phyloP scores from a whole-genome alignment of 1,140 invertebrate genomes.

The Subanguina moxae region DNA sequence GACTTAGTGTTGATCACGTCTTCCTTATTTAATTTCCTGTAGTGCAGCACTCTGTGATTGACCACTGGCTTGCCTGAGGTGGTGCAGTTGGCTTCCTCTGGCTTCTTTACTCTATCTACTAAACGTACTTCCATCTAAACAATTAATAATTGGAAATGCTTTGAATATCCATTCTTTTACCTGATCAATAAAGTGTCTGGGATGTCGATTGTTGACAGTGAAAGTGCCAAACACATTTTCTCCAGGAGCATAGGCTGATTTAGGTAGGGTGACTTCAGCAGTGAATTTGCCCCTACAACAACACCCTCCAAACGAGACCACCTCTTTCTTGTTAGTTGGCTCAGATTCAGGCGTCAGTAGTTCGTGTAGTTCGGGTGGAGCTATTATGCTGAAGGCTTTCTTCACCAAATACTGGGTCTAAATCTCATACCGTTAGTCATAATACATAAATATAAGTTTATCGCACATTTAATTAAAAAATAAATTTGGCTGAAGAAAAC shows the following conservation, averaged over 20 bases:
- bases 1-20: constrained; percentile 18
- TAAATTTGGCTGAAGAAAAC: no score
- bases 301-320: constrained; percentile 31
- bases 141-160: no score
- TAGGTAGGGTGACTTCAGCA: constrained; percentile 34
- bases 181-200: constrained; percentile 28
- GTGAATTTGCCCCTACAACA: constrained; percentile 37
- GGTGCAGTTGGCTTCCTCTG: neutral
- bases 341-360: constrained; percentile 28
- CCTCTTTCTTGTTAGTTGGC: constrained; percentile 23
- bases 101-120: constrained; percentile 12
- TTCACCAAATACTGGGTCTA: constrained; percentile 35
- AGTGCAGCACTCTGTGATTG: neutral
- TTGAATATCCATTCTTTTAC: neutral
- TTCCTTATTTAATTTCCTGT: constrained; percentile 17
- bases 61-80: neutral
- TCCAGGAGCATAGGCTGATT: constrained; percentile 35
- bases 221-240: constrained; percentile 35
- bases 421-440: no score
- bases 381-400: constrained; percentile 39
- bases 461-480: no score
- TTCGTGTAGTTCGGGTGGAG: constrained; percentile 33
- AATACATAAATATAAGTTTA: no score
- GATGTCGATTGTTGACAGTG: constrained; percentile 14
- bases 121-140: constrained; percentile 40